phyloP scores from a whole-genome alignment of 2,797 vertebrate genomes.

The Discoglossus pictus region DNA sequence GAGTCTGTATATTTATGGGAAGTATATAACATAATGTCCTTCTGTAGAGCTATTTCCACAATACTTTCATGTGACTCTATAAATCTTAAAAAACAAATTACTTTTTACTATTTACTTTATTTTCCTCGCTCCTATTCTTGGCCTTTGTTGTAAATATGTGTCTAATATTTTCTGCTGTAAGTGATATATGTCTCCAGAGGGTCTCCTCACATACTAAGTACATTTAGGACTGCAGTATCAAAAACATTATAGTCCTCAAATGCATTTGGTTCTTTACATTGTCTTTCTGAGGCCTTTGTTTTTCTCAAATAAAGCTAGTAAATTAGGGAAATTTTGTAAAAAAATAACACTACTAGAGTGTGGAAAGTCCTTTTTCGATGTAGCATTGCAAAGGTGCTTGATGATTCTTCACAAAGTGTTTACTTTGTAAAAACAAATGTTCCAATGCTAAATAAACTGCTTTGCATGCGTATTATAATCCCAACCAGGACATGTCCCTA shows the following conservation, averaged over 20 bases:
- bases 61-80: slow-evolving; percentile 13
- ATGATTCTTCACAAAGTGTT: too few relatives aligned
- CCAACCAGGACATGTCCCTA: too few relatives aligned
- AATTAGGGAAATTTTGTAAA: too few relatives aligned
- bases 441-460: too few relatives aligned
- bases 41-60: slow-evolving; percentile 26
- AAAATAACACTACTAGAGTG: too few relatives aligned
- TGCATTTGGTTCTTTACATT: not conserved
- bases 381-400: too few relatives aligned
- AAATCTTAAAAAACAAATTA: slow-evolving; percentile 35
- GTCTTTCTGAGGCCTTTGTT: not conserved
- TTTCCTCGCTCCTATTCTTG: slow-evolving; percentile 17
- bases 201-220: slow-evolving; percentile 27
- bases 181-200: slow-evolving; percentile 42
- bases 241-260: slow-evolving; percentile 21
- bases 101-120: too few relatives aligned
- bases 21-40: slow-evolving; percentile 17
- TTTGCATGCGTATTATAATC: too few relatives aligned
- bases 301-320: not conserved
- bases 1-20: slow-evolving; percentile 6
- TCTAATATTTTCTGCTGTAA: slow-evolving; percentile 22
- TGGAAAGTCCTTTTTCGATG: too few relatives aligned
- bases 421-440: too few relatives aligned
- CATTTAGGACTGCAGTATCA: slow-evolving; percentile 23
- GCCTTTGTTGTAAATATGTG: slow-evolving; percentile 34